phyloP scores from a whole-genome alignment of 1,140 invertebrate species.

The Conus ventricosus region DNA sequence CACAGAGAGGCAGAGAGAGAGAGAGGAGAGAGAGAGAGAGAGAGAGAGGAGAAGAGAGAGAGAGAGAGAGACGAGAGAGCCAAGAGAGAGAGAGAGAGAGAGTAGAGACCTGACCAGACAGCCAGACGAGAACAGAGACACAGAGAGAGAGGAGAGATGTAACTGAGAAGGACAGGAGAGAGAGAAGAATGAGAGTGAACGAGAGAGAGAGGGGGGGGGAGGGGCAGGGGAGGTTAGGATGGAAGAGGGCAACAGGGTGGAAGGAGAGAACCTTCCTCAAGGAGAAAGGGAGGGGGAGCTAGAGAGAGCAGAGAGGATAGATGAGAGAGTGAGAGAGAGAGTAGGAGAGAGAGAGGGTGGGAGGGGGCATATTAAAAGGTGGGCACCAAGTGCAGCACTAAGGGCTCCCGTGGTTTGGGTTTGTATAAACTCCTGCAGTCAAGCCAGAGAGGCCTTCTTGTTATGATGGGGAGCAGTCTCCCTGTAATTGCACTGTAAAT shows the following conservation, averaged over 20 bases:
- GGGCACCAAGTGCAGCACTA: conserved; percentile 12
- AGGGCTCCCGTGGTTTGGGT: background rate
- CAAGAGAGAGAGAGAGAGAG: too few relatives aligned
- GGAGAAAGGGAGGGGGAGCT: background rate
- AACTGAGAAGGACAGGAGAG: background rate
- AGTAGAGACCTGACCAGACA: too few relatives aligned
- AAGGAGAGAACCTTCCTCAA: background rate
- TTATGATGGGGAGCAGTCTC: background rate
- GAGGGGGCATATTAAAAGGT: background rate
- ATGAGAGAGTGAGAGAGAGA: background rate
- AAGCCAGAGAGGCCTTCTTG: background rate
- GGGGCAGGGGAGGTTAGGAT: too few relatives aligned
- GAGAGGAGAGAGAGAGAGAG: too few relatives aligned
- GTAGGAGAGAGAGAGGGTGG: background rate
- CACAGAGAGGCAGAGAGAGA: too few relatives aligned
- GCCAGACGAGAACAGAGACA: background rate
- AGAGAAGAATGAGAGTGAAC: too few relatives aligned
- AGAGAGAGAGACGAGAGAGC: too few relatives aligned
- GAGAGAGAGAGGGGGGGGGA: too few relatives aligned
- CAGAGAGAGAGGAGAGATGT: background rate
- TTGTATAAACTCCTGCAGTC: conserved; percentile 27
- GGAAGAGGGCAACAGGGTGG: too few relatives aligned
- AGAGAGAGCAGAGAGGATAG: background rate
- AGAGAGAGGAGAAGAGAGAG: too few relatives aligned
- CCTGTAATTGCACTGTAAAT: conserved; percentile 28